Evolutionary conservation across 2,797 vertebrate species (phyloP).

Genomic region (Halcyon badia): DNA sequence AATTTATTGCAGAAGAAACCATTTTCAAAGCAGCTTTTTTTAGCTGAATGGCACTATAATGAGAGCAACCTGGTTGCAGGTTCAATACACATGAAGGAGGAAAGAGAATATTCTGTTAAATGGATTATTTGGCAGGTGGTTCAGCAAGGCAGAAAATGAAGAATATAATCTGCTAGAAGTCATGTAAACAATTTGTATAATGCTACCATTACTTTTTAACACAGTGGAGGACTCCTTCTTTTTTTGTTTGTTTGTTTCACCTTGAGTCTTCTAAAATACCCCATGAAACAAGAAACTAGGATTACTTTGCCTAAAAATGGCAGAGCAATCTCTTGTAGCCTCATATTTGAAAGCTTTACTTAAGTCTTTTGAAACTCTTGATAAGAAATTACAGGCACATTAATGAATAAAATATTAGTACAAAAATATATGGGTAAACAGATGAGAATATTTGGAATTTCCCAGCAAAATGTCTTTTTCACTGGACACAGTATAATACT

Average conservation of each 20-base stretch:
- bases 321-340: too few species aligned
- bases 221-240: not conserved
- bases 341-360: not conserved
- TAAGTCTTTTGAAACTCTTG: not conserved
- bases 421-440: not conserved
- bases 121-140: not conserved
- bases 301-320: too few species aligned
- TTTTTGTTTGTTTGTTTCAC: not conserved
- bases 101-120: not conserved
- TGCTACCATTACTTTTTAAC: not conserved
- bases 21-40: not conserved
- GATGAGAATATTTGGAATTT: not conserved
- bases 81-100: not conserved
- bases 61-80: not conserved
- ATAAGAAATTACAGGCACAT: not conserved
- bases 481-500: not conserved
- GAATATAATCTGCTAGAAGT: not conserved
- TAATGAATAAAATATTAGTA: not conserved
- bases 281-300: not conserved
- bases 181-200: not conserved
- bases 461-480: not conserved
- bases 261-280: not conserved
- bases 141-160: not conserved
- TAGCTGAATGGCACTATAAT: not conserved
- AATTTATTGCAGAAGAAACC: not conserved